phyloP scores from a whole-genome alignment of 2,888 invertebrate genomes.

The Lasioglossum leucozonium region DNA sequence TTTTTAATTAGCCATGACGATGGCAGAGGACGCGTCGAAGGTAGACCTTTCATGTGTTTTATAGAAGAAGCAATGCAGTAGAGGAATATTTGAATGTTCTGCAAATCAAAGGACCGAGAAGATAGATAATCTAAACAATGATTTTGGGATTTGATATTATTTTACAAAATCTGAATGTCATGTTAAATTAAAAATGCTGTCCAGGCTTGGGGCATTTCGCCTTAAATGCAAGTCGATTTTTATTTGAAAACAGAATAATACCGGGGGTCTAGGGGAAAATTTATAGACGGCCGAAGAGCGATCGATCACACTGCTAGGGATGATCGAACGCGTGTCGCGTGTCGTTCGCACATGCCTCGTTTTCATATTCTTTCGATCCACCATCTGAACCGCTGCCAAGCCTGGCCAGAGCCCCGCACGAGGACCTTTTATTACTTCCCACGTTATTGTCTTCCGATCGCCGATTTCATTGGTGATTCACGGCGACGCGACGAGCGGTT shows the following conservation, averaged over 20 bases:
- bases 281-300: not conserved
- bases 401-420: not conserved
- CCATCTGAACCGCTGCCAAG: constrained; percentile 31
- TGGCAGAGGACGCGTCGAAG: not conserved
- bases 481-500: constrained; percentile 31
- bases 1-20: not conserved
- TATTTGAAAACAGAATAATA: not conserved
- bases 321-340: not conserved
- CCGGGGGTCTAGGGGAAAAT: not conserved
- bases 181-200: too few species aligned
- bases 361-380: not conserved
- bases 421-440: constrained; percentile 23
- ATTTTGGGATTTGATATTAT: too few species aligned
- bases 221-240: not conserved
- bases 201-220: too few species aligned
- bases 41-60: not conserved
- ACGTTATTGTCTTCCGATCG: constrained; percentile 64
- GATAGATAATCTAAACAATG: too few species aligned
- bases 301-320: not conserved
- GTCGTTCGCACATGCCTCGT: constrained; percentile 1
- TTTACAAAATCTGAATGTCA: too few species aligned
- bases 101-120: not conserved
- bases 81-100: not conserved
- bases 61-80: not conserved
- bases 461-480: constrained; percentile 59